Evolutionary conservation across 1,140 invertebrate species (phyloP).

Genomic region (Papilio machaon): DNA sequence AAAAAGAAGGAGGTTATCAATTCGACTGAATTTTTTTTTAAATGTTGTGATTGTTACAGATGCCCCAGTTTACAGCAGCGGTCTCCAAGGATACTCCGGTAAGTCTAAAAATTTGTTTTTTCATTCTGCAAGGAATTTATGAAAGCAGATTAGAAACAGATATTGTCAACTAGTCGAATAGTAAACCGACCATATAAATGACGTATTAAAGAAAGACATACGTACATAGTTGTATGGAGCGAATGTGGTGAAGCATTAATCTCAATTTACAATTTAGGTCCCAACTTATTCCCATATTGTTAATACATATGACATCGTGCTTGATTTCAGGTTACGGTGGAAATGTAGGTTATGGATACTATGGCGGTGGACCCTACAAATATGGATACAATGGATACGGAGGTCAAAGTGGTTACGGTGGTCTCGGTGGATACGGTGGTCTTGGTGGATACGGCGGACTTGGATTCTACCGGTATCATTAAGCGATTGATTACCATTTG

Average conservation of each 20-base stretch:
- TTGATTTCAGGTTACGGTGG: slow-evolving; percentile 1
- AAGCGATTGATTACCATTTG: slow-evolving; percentile 39
- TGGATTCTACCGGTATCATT: slow-evolving; percentile 58
- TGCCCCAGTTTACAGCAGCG: slow-evolving; percentile 65
- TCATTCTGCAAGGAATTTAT: too few relatives aligned
- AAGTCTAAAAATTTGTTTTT: background rate
- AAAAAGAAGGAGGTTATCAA: too few relatives aligned
- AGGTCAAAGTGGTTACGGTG: slow-evolving; percentile 50
- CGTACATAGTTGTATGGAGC: too few relatives aligned
- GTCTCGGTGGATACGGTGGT: slow-evolving; percentile 52
- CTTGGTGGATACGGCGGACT: slow-evolving; percentile 45
- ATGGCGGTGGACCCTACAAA: slow-evolving; percentile 49
- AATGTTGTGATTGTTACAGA: slow-evolving; percentile 38
- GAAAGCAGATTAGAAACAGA: too few relatives aligned
- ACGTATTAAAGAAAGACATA: too few relatives aligned
- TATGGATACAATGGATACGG: slow-evolving; percentile 52
- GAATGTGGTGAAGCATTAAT: too few relatives aligned
- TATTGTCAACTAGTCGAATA: too few relatives aligned
- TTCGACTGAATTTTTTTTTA: too few relatives aligned
- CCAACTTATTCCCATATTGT: too few relatives aligned
- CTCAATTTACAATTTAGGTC: too few relatives aligned
- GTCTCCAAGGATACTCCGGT: slow-evolving; percentile 48
- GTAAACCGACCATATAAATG: too few relatives aligned
- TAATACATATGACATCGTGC: slow-evolving; percentile 52
- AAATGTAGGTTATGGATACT: slow-evolving; percentile 47